These are phyloP conservation scores for Silvanus unidentatus DNA, from an alignment of 2,888 invertebrate genomes.

Conservation along the genomic window DNA sequence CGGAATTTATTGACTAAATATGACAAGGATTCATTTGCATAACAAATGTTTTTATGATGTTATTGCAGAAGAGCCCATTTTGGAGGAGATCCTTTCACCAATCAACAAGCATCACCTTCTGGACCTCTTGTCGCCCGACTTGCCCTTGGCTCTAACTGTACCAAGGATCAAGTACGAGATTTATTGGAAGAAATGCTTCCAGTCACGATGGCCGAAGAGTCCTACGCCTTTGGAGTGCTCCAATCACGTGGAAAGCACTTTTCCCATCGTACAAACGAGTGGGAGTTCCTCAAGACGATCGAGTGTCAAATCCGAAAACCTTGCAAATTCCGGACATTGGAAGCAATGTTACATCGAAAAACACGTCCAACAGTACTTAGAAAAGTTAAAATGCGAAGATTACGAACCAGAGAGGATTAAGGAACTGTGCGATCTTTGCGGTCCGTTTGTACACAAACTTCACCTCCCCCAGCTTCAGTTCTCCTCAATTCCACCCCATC, in stretches of 20 bases:
- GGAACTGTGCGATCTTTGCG: conserved; percentile 32
- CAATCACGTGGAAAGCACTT: conserved; percentile 1
- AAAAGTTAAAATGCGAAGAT: conserved; percentile 37
- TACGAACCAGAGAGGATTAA: conserved; percentile 40
- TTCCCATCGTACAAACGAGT: conserved; percentile 1
- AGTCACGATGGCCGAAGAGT: conserved; percentile 33
- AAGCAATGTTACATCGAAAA: conserved; percentile 38
- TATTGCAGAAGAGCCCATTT: conserved; percentile 29
- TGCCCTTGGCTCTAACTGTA: conserved; percentile 34
- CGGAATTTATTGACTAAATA: too few relatives aligned
- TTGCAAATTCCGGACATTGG: conserved; percentile 24
- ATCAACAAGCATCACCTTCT: conserved; percentile 32
- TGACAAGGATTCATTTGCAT: background rate
- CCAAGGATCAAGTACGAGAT: conserved; percentile 34
- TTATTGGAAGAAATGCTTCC: conserved; percentile 39
- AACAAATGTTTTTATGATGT: background rate
- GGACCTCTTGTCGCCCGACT: conserved; percentile 32
- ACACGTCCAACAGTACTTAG: conserved; percentile 36
- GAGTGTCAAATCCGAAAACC: conserved; percentile 1
- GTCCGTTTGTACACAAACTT: conserved; percentile 31
- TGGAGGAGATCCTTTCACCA: conserved; percentile 30
- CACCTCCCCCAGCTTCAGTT: conserved; percentile 30
- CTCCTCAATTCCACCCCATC: conserved; percentile 24
- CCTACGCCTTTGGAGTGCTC: conserved; percentile 15
- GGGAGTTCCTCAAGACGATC: conserved; percentile 5